phyloP scores from a whole-genome alignment of 2,888 invertebrate genomes.

The Chesias legatella region DNA sequence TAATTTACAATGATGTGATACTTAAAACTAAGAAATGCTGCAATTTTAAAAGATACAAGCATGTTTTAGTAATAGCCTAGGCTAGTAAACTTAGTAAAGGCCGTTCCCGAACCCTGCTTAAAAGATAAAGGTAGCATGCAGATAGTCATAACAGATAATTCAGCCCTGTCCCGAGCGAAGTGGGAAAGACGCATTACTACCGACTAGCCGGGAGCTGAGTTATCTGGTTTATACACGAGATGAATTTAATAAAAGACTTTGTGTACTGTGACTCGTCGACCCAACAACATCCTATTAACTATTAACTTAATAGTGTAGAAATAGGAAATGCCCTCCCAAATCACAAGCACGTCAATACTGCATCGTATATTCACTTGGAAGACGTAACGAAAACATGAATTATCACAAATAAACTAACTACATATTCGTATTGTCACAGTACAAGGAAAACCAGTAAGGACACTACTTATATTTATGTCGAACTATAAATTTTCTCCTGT shows the following conservation, averaged over 20 bases:
- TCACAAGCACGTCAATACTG: slow-evolving; percentile 53
- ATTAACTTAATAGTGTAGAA: slow-evolving; percentile 71
- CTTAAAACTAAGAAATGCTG: too few species aligned
- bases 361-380: slow-evolving; percentile 54
- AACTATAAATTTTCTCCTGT: too few species aligned
- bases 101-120: too few species aligned
- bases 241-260: not conserved
- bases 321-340: slow-evolving; percentile 74
- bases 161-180: too few species aligned
- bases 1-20: not conserved
- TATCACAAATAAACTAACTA: slow-evolving; percentile 38
- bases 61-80: too few species aligned
- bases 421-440: slow-evolving; percentile 22
- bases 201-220: too few species aligned
- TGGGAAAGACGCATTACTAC: too few species aligned
- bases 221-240: too few species aligned
- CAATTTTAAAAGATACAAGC: slow-evolving; percentile 5
- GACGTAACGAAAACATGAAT: slow-evolving; percentile 47
- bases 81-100: too few species aligned
- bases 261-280: slow-evolving; percentile 25
- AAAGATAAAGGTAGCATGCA: too few species aligned
- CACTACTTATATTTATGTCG: too few species aligned
- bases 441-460: not conserved
- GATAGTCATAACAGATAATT: too few species aligned
- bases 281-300: slow-evolving; percentile 50